Evolutionary conservation across 2,113 vertebrate species (phyloP), one percentile per base, ranked within the genome.

Genomic region (Rhinolophus sinicus): DNA sequence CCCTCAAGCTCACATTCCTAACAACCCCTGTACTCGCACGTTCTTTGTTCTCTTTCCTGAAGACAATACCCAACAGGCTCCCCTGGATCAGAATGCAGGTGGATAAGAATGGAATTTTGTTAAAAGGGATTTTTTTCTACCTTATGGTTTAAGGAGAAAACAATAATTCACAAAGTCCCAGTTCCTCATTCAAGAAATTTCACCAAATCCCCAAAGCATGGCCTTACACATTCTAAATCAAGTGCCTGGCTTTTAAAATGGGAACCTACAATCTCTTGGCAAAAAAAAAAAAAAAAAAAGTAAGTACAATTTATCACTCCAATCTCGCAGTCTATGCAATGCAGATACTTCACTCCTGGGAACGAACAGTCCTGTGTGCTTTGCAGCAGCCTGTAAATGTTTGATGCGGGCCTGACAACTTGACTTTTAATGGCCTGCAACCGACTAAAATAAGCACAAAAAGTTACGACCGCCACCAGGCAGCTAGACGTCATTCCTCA

Each of bases 231-330:
- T 86, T 90, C 62, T 93, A 82, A 96, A 95, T 94, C 88, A 92
- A 88, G 72, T 19, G 75, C 12, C 64, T 81, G 62, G 35, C 30
- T 92, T 95, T 96, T 73, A 77, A 97, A 97, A 94, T 92, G 56
- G 62, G 77, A 96, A 86, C 62, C 30, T 84, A 85, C 52, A 88
- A 16, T 94, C 21, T 78, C 72, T 69, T 85, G 50, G 88, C 3
- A 28, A 65, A 65, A 88, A 69, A 18, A 52, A 69, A 18, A 52
- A 69, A 88, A 64, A 72, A 67, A 58, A 15, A 89, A 0, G 15
- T 58, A 78, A 58, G 52, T 67, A 30, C 96, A 85, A 98, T 96
- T 93, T 97, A 97, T 98, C 62, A 18, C 62, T 94, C 47, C 13
- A 64, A 78, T 95, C 72, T 91, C 90, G 40, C 54, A 88, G 84